Evolutionary conservation across 1,140 invertebrate genomes (phyloP).

Genomic region (Maconellicoccus hirsutus): DNA sequence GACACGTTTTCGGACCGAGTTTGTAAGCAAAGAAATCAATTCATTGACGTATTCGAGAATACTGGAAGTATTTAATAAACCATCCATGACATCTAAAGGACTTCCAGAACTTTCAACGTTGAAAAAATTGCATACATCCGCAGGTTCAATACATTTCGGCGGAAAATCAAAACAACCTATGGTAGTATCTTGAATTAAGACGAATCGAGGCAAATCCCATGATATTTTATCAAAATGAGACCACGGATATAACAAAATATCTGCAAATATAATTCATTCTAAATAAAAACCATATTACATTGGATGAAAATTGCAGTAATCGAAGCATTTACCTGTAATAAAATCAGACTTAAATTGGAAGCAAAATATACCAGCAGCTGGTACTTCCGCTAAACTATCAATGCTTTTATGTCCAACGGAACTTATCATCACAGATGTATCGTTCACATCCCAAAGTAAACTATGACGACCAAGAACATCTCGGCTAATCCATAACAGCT

Average conservation of each 20-base stretch:
- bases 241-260: constrained; percentile 26
- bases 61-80: neutral
- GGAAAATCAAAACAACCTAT: neutral
- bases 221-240: constrained; percentile 17
- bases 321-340: constrained; percentile 29
- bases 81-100: neutral
- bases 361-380: constrained; percentile 47
- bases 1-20: constrained; percentile 51
- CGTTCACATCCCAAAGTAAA: constrained; percentile 48
- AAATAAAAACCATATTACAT: neutral
- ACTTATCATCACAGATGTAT: constrained; percentile 39
- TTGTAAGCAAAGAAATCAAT: constrained; percentile 44
- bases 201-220: neutral
- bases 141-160: neutral
- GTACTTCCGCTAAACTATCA: constrained; percentile 52
- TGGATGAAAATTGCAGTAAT: no score
- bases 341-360: constrained; percentile 45
- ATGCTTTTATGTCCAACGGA: constrained; percentile 47
- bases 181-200: neutral
- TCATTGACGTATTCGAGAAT: constrained; percentile 36
- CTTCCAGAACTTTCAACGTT: neutral
- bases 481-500: constrained; percentile 64
- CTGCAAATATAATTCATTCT: constrained; percentile 23
- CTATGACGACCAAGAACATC: constrained; percentile 76
- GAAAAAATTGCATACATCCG: neutral